Evolutionary conservation across 1,140 invertebrate genomes (phyloP).

Genomic region (Physella acuta): DNA sequence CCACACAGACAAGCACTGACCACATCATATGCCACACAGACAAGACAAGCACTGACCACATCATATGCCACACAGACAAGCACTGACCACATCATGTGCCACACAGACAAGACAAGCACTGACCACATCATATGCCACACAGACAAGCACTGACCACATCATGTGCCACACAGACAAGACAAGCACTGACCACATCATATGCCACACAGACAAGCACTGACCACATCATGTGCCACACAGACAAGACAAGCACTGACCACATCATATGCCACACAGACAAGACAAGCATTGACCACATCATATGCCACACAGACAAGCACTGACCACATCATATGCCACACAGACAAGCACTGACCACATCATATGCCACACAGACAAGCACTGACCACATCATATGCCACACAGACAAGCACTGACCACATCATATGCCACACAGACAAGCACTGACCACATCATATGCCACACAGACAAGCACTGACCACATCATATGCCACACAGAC

Average conservation of each 20-base stretch:
- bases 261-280: constrained; percentile 84
- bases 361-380: background rate
- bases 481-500: background rate
- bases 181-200: constrained; percentile 72
- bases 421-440: background rate
- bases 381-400: constrained; percentile 80
- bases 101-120: constrained; percentile 30
- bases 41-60: constrained; percentile 68
- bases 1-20: no score
- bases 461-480: no score
- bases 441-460: constrained; percentile 75
- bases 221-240: background rate
- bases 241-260: constrained; percentile 66
- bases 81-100: no score
- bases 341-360: no score
- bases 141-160: no score
- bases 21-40: background rate
- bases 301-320: constrained; percentile 17
- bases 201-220: no score
- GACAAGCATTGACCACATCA: no score
- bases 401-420: no score
- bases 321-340: constrained; percentile 83
- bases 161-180: background rate
- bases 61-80: constrained; percentile 82
- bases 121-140: constrained; percentile 84